Conservation (phyloP, 2,888 invertebrate species). For the Drepana falcataria region DNA sequence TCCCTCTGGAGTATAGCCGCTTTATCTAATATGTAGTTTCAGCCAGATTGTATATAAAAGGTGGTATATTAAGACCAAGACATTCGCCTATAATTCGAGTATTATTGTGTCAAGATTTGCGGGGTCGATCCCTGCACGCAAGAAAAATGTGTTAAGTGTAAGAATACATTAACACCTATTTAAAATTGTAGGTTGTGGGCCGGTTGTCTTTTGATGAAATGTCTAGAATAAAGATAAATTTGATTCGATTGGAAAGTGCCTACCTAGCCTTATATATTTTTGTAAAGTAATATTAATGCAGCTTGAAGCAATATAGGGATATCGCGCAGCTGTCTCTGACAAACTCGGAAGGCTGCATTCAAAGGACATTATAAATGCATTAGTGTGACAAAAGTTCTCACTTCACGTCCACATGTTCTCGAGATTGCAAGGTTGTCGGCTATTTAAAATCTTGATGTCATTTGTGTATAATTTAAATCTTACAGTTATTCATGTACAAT, state of each 20-base stretch:
- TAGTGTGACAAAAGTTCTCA: constrained; percentile 24
- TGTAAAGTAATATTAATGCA: constrained; percentile 1
- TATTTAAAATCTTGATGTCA: not conserved
- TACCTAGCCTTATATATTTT: not conserved
- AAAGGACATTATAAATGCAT: constrained; percentile 54
- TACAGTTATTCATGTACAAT: not conserved
- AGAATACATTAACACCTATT: no score
- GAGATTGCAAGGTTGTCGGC: not conserved
- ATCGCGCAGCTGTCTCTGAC: constrained; percentile 14
- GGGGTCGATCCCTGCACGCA: no score
- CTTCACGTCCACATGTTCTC: not conserved
- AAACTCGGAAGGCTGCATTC: constrained; percentile 28
- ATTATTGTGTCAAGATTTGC: no score
- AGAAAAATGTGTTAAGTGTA: no score
- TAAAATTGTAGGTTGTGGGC: no score
- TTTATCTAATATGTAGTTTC: constrained; percentile 29
- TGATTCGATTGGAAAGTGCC: not conserved
- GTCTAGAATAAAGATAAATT: no score
- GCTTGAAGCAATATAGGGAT: constrained; percentile 8
- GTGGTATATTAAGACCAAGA: no score
- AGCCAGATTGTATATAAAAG: constrained; percentile 7
- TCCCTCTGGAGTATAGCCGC: constrained; percentile 39
- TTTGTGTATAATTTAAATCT: not conserved
- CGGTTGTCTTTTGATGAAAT: no score
- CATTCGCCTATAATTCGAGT: no score